Evolutionary conservation across 2,888 invertebrate species (phyloP).

Genomic region (Athripsodes cinereus): DNA sequence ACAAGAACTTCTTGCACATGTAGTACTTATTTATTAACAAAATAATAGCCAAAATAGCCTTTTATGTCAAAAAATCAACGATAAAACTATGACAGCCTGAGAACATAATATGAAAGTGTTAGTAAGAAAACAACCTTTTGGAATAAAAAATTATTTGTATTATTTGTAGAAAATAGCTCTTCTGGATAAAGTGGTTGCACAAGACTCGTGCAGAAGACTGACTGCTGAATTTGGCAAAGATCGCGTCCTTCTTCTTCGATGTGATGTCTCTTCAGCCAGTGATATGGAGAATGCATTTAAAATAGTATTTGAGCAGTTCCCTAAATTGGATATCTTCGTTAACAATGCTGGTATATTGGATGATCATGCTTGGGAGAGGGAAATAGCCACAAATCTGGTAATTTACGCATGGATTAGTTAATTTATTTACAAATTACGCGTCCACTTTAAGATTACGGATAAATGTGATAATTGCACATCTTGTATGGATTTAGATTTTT

Average conservation of each 20-base stretch:
- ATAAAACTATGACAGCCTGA: no score
- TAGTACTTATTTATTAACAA: no score
- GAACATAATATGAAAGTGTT: no score
- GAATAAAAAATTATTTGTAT: neutral
- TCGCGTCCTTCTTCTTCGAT: constrained; percentile 19
- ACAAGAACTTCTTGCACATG: no score
- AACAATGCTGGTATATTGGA: constrained; percentile 29
- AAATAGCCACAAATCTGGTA: constrained; percentile 31
- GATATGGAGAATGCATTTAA: constrained; percentile 24
- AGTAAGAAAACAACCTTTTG: no score
- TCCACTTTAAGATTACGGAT: no score
- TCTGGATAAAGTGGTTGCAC: constrained; percentile 18
- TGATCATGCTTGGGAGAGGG: constrained; percentile 31
- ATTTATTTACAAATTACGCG: no score
- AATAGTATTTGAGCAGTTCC: constrained; percentile 12
- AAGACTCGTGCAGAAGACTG: constrained; percentile 21
- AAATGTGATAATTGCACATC: no score
- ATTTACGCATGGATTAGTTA: no score
- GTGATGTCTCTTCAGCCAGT: constrained; percentile 18
- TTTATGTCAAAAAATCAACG: no score
- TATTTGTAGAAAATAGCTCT: constrained; percentile 24
- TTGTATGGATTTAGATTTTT: no score
- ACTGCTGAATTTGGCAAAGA: constrained; percentile 22
- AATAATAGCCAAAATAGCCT: no score
- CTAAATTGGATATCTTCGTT: constrained; percentile 20